These are phyloP conservation scores for Sebastolobus altivelis DNA, from an alignment of 2,797 vertebrate genomes.

Conservation along the genomic window DNA sequence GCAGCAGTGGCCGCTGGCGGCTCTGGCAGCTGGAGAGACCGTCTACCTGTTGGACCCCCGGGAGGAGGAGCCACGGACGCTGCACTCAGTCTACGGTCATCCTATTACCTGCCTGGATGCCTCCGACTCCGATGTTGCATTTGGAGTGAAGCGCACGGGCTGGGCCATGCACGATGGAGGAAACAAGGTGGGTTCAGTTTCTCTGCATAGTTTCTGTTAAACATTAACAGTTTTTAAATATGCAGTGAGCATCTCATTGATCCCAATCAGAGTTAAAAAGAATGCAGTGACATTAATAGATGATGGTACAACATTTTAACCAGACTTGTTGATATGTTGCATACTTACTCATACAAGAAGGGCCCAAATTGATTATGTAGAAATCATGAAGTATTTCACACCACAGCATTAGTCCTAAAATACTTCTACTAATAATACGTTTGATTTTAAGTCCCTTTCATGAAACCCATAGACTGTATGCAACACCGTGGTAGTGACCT, in stretches of 20 bases:
- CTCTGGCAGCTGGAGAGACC: slow-evolving; percentile 88
- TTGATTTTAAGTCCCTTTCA: background rate
- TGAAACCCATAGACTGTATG: background rate
- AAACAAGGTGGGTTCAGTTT: slow-evolving; percentile 90
- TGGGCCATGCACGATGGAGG: slow-evolving; percentile 93
- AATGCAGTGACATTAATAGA: background rate
- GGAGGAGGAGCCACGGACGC: slow-evolving; percentile 80
- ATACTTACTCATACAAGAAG: background rate
- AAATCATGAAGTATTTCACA: background rate
- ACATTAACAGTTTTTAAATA: background rate
- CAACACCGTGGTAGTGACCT: too few species aligned
- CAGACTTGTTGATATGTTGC: background rate
- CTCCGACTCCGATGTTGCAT: slow-evolving; percentile 84
- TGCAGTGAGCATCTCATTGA: background rate
- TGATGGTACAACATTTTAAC: background rate
- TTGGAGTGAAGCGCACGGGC: slow-evolving; percentile 92
- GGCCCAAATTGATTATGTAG: background rate
- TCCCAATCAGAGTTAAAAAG: background rate
- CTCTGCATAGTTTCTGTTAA: background rate
- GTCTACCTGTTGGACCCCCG: slow-evolving; percentile 88
- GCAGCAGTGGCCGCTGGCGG: slow-evolving; percentile 80
- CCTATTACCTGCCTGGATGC: slow-evolving; percentile 93
- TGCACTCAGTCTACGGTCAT: slow-evolving; percentile 93
- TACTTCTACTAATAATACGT: background rate
- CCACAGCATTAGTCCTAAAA: background rate